Conservation (phyloP, 2,797 vertebrate species). For the Nothura maculosa region DNA sequence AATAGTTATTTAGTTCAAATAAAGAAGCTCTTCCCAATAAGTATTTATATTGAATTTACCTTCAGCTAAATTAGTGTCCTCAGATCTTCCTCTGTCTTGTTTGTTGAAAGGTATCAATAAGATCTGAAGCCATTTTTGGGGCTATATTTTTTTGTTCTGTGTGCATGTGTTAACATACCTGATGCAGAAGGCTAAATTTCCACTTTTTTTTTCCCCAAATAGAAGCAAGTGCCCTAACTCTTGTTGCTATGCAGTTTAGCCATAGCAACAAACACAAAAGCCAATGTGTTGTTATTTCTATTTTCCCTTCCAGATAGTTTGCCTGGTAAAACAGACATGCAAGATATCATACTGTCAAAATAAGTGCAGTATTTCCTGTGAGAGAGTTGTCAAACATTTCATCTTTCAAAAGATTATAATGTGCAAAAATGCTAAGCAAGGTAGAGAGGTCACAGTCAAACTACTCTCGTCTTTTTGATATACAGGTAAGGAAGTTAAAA, state of each 20-base stretch:
- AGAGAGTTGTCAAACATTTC: constrained; percentile 39
- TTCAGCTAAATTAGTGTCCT: not conserved
- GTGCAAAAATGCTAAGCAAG: constrained; percentile 41
- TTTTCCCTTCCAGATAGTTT: constrained; percentile 65
- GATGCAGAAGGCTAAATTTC: not conserved
- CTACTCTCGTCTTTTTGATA: not conserved
- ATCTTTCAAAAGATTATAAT: constrained; percentile 51
- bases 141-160: not conserved
- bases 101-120: not conserved
- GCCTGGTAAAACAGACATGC: constrained; percentile 47
- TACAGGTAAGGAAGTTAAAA: not conserved
- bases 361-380: constrained; percentile 51
- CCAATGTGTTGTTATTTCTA: constrained; percentile 42
- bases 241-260: constrained; percentile 73
- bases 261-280: constrained; percentile 71
- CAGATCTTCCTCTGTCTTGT: not conserved
- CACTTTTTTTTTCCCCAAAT: not conserved
- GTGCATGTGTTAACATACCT: not conserved
- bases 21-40: not conserved
- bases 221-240: constrained; percentile 26
- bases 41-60: not conserved
- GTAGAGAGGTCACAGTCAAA: not conserved
- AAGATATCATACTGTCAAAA: constrained; percentile 63
- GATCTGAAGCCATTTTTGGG: not conserved
- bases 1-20: not conserved